Base-by-base conservation (phyloP, 2,888 invertebrate genomes). In the Chelonus formosanus region DNA sequence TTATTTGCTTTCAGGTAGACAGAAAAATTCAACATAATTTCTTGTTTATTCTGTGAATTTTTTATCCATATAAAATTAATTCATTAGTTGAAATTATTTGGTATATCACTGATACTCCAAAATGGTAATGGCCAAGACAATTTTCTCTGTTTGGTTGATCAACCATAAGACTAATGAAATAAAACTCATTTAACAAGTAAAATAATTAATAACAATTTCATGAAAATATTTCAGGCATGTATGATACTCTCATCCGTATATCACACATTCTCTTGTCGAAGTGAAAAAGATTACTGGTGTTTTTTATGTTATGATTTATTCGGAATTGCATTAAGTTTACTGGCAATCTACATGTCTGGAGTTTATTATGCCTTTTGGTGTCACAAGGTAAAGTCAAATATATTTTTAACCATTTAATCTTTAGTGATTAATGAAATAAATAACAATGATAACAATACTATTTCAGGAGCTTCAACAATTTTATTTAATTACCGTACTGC, bases 341-440 rank as follows among this genome's bases (percentile, higher is more conserved):
- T 97, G 59, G 97, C 96, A 63, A 96, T 97, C 81, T 98, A 97
- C 85, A 91, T 96, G 71, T 96, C 96, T 35, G 97, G 97, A 63
- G 94, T 98, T 72, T 97, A 98, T 85, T 97, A 96, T 83, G 97
- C 97, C 7, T 98, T 97, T 85, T 97, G 96, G 92, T 98, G 97
- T 85, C 91, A 95, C 83, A 89, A 90, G 86, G 96, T 95, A 87
- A 89, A 89, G 87, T 59, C 56, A 36, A 6, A 48, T 45, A 20
- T 45, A 56, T n/a, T 8, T 32, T 10, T 20, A 52, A 32, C 0
- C 31, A 35, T 40, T 7, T 34, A 10, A 35, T 6, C 36, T 57
- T 20, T 20, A 20, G 20, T 20, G 20, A 64, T 20, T 35, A 8
- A n/a, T 56, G 4, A 10, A n/a, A 55, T 36, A 34, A 32, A 36